phyloP scores from a whole-genome alignment of 2,113 vertebrate genomes.

The Sigmodon hispidus region DNA sequence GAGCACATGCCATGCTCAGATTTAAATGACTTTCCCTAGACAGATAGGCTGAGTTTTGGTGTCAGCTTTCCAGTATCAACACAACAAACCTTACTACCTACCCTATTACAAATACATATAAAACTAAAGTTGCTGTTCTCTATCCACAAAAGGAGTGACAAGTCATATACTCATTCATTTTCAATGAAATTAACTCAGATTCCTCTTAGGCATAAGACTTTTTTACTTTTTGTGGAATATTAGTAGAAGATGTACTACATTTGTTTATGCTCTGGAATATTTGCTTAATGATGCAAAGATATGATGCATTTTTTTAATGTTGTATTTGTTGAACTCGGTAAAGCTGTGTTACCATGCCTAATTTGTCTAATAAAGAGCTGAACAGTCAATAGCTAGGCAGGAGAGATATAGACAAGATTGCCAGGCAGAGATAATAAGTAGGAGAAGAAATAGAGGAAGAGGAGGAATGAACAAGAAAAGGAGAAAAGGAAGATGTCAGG shows the following conservation, averaged over 20 bases:
- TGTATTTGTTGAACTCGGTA: not conserved
- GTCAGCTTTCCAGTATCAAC: not conserved
- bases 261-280: not conserved
- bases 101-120: not conserved
- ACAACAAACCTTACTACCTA: not conserved
- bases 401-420: not conserved
- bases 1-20: not conserved
- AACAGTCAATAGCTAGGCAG: not conserved
- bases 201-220: not conserved
- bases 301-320: not conserved
- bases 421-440: not conserved
- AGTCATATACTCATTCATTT: not conserved
- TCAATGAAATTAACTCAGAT: not conserved
- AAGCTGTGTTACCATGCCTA: rapidly evolving
- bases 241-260: not conserved
- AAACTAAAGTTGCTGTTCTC: not conserved
- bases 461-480: not conserved
- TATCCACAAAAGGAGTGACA: not conserved
- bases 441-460: not conserved
- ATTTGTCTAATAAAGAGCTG: not conserved
- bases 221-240: not conserved
- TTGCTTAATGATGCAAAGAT: not conserved
- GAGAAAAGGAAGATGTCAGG: not conserved
- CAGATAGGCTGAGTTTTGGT: not conserved
- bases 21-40: not conserved